Evolutionary conservation across 2,888 invertebrate genomes (phyloP), one percentile per base, ranked within the genome.

Genomic region (Capitulum mitella): DNA sequence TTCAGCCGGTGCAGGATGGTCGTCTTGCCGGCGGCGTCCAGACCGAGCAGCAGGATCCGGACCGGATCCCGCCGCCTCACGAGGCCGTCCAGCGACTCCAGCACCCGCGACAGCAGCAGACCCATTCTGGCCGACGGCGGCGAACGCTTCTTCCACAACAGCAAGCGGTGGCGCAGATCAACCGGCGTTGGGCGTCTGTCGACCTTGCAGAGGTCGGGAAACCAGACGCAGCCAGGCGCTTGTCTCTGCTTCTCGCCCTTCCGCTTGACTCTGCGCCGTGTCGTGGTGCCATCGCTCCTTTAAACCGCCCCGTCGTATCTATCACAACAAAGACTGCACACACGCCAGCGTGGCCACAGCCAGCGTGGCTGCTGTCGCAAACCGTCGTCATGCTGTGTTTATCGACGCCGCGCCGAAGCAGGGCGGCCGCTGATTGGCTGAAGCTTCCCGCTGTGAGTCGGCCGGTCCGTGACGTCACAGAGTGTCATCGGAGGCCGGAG

Each of bases 21-120:
- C 37, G 70, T 70, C 70, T 70, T 70, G 6, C 70, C 70, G 40
- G 70, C 70, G 40, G 70, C 70, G 70, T 70, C 70, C 40, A 70
- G 70, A 12, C 70, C 70, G 16, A 70, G 70, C 70, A 70, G 37
- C 22, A 70, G 70, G 40, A 70, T 70, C 12, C 70, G 70, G 22
- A 40, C 70, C 40, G 70, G 70, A 26, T 70, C 16, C 16, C 26
- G 70, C 26, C 16, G 26, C 8, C 8, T 37, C 1, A 70, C 70
- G 26, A 70, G 70, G 1, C 37, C 37, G 70, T 70, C 70, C 37
- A 70, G 70, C 37, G 70, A 37, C 70, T 70, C 70, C 26, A 70
- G 37, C 10, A 70, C 70, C 1, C 70, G 70, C 0, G 70, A 70
- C 40, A 70, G 40, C 37, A 70, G 70, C 70, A 70, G 37, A 70